Conservation (phyloP, 2,113 vertebrate genomes). For the Bettongia penicillata region DNA sequence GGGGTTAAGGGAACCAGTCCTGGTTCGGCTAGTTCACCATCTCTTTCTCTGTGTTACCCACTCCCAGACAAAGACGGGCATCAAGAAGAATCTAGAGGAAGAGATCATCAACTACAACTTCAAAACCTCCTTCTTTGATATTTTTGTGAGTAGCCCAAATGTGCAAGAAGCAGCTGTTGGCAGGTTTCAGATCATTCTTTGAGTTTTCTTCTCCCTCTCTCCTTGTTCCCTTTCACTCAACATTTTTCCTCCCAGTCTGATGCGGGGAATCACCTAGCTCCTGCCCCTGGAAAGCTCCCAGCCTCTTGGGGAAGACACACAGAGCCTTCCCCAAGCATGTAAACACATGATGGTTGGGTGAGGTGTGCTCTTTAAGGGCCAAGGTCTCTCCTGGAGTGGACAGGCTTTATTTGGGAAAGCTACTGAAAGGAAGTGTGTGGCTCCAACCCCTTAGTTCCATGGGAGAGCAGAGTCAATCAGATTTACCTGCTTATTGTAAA, state of each 20-base stretch:
- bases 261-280: not conserved
- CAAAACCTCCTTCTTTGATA: slow-evolving; percentile 95
- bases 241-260: not conserved
- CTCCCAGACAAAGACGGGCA: slow-evolving; percentile 87
- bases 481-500: not conserved
- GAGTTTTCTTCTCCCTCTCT: not conserved
- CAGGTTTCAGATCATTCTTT: not conserved
- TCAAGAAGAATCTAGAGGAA: slow-evolving; percentile 87
- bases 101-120: slow-evolving; percentile 92
- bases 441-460: no score
- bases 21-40: not conserved
- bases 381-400: not conserved
- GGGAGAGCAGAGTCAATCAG: not conserved
- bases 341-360: not conserved
- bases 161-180: not conserved
- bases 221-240: not conserved
- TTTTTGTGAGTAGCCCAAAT: slow-evolving; percentile 91
- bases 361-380: not conserved
- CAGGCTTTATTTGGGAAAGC: not conserved
- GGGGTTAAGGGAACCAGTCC: not conserved
- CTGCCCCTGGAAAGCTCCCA: not conserved
- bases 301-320: not conserved
- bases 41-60: slow-evolving; percentile 44
- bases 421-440: not conserved
- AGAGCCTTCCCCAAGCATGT: not conserved